phyloP scores from a whole-genome alignment of 2,113 vertebrate species.

The Ivindomyrus marchei region DNA sequence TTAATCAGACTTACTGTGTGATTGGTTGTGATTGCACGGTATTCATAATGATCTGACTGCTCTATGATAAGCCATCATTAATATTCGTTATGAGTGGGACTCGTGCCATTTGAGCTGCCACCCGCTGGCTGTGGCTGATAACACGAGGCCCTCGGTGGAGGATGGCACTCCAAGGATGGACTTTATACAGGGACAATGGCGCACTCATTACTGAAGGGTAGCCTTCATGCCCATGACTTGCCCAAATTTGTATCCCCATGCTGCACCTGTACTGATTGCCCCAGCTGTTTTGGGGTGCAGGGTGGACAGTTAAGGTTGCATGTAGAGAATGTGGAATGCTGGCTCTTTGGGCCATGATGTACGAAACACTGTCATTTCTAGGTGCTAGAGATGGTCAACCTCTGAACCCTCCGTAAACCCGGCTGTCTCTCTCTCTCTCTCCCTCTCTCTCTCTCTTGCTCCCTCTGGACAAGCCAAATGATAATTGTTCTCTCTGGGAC shows the following conservation, averaged over 20 bases:
- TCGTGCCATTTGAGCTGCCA: background rate
- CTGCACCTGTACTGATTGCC: background rate
- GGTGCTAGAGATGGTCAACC: background rate
- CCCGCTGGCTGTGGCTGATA: background rate
- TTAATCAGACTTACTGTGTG: background rate
- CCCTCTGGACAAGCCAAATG: constrained; percentile 4
- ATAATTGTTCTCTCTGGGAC: constrained; percentile 9
- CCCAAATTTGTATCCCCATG: background rate
- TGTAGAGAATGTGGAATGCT: background rate
- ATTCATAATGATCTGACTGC: background rate
- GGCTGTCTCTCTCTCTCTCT: background rate
- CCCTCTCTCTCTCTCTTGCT: background rate
- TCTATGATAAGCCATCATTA: background rate
- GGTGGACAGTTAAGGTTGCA: background rate
- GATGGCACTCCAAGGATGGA: background rate
- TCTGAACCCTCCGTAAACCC: constrained; percentile 6
- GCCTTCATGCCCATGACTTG: background rate
- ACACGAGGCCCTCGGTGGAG: background rate
- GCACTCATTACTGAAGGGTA: background rate
- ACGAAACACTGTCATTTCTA: background rate
- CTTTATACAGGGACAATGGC: background rate
- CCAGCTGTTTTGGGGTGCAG: background rate
- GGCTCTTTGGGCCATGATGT: background rate
- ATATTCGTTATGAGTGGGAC: background rate
- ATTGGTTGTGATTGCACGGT: background rate